A percentile compares a stretch with the other conserved stretches of the same genome.
phyloP scores from a whole-genome alignment of 2,888 invertebrate species.

The Orthosia cruda region DNA sequence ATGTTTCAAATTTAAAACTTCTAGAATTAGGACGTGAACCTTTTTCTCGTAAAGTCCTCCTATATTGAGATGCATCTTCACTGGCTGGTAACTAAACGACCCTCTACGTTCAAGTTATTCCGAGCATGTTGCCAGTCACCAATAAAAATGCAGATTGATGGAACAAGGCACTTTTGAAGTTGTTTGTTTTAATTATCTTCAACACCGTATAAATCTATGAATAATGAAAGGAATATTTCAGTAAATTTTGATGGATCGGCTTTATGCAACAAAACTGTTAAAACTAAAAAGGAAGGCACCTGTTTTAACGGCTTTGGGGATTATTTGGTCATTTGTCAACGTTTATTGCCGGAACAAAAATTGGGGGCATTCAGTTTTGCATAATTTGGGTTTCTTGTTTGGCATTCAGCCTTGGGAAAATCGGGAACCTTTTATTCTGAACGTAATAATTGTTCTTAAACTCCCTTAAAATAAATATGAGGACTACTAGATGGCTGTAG shows the following conservation, averaged over 20 bases:
- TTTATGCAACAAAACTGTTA: slow-evolving; percentile 18
- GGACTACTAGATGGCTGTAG: neutral
- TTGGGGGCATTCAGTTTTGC: slow-evolving; percentile 4
- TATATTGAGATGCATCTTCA: slow-evolving; percentile 48
- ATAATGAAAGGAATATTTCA: slow-evolving; percentile 38
- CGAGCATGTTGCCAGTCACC: slow-evolving; percentile 35
- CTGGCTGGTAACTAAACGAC: slow-evolving; percentile 39
- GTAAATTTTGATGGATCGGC: slow-evolving; percentile 39
- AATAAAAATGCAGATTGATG: slow-evolving; percentile 53
- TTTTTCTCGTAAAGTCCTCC: slow-evolving; percentile 50
- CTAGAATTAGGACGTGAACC: slow-evolving; percentile 33
- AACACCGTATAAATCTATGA: slow-evolving; percentile 29
- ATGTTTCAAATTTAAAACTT: slow-evolving; percentile 56
- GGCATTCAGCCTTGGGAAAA: neutral
- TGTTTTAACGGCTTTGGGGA: slow-evolving; percentile 17
- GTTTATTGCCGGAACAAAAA: slow-evolving; percentile 14
- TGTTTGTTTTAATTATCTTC: slow-evolving; percentile 41
- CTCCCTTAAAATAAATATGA: neutral
- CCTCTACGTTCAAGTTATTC: slow-evolving; percentile 24
- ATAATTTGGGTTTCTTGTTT: slow-evolving; percentile 7
- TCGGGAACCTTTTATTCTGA: neutral
- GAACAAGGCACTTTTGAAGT: slow-evolving; percentile 22
- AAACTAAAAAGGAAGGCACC: slow-evolving; percentile 16
- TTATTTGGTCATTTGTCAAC: slow-evolving; percentile 29
- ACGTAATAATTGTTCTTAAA: neutral